These are phyloP conservation scores for Drosophila prostipennis DNA, from an alignment of 2,888 invertebrate species.

Conservation along the genomic window DNA sequence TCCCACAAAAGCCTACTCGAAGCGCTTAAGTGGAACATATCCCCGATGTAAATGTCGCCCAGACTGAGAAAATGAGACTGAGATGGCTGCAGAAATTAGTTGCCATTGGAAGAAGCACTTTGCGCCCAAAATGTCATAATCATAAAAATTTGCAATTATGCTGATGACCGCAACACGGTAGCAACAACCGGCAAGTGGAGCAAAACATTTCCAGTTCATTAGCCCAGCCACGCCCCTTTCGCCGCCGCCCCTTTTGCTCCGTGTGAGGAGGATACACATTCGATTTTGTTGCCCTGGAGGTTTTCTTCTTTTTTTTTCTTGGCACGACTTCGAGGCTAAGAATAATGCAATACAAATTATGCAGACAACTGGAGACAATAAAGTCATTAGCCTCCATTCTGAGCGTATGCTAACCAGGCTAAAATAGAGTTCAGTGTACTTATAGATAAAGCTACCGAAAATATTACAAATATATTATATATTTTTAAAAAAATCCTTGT, in stretches of 20 bases:
- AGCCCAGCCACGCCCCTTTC: slow-evolving; percentile 46
- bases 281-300: slow-evolving; percentile 28
- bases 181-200: slow-evolving; percentile 36
- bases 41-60: slow-evolving; percentile 20
- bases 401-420: not conserved
- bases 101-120: slow-evolving; percentile 45
- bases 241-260: slow-evolving; percentile 3
- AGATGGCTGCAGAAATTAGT: slow-evolving; percentile 37
- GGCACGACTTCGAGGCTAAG: slow-evolving; percentile 53
- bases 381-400: slow-evolving; percentile 62
- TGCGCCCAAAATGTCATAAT: slow-evolving; percentile 65
- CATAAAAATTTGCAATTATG: slow-evolving; percentile 70
- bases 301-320: slow-evolving; percentile 33
- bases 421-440: not conserved
- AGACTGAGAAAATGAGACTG: not conserved
- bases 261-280: slow-evolving; percentile 25
- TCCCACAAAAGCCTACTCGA: slow-evolving; percentile 17
- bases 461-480: no score
- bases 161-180: slow-evolving; percentile 51
- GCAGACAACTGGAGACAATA: slow-evolving; percentile 67
- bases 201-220: slow-evolving; percentile 67
- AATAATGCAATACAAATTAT: slow-evolving; percentile 64
- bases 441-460: no score
- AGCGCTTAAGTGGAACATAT: slow-evolving; percentile 29
- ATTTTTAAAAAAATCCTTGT: no score